Percentiles rank a stretch among this genome's conserved stretches.
Conservation (phyloP, 2,797 vertebrate genomes). For the Poeciliopsis turneri region DNA sequence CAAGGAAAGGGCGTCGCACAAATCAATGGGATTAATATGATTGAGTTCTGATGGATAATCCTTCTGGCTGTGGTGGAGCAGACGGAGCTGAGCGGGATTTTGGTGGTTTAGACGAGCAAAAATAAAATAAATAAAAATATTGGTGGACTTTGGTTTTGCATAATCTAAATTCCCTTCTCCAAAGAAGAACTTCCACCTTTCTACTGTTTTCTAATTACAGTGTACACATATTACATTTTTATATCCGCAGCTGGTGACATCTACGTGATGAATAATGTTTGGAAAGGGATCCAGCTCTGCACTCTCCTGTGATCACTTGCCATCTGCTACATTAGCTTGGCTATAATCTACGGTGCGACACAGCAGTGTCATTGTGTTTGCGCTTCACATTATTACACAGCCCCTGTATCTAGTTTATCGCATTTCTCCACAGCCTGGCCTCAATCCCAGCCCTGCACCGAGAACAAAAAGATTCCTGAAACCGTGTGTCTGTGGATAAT, state of each 20-base stretch:
- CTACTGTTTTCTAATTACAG: slow-evolving; percentile 23
- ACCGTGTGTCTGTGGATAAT: slow-evolving; percentile 72
- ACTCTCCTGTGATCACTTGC: slow-evolving; percentile 56
- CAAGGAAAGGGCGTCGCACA: slow-evolving; percentile 59
- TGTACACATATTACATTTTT: slow-evolving; percentile 31
- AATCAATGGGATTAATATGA: slow-evolving; percentile 79
- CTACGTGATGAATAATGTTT: slow-evolving; percentile 74
- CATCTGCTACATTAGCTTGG: slow-evolving; percentile 70
- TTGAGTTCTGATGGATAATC: slow-evolving; percentile 73
- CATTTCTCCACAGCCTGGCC: slow-evolving; percentile 59
- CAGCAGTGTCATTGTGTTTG: slow-evolving; percentile 36
- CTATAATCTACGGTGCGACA: slow-evolving; percentile 62
- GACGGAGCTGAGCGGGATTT: slow-evolving; percentile 72
- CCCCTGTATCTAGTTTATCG: slow-evolving; percentile 58
- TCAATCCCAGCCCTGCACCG: slow-evolving; percentile 59
- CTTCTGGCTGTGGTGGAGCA: slow-evolving; percentile 52
- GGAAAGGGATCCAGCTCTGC: slow-evolving; percentile 50
- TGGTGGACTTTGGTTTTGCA: slow-evolving; percentile 14
- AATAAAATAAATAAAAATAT: slow-evolving; percentile 31
- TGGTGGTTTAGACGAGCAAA: slow-evolving; percentile 58
- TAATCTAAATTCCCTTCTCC: not conserved
- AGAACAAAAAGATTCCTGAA: slow-evolving; percentile 63
- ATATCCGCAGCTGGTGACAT: slow-evolving; percentile 73
- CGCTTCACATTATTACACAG: slow-evolving; percentile 30
- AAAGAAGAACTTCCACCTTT: not conserved